Base-by-base conservation (phyloP, 2,888 invertebrate species). In the Trissolcus japonicus region DNA sequence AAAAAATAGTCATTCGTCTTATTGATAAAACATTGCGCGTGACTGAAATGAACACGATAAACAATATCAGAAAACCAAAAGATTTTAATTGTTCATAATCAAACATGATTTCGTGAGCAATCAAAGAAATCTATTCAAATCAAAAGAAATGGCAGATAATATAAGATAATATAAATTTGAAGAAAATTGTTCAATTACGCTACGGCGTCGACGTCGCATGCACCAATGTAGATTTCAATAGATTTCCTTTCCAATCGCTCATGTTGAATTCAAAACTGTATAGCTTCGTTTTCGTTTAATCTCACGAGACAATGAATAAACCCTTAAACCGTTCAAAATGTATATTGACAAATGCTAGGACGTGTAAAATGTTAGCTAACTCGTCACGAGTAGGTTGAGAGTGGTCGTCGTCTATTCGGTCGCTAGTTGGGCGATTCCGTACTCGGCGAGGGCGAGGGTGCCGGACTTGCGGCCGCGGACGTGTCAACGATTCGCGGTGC, bases 371-470 rank as follows among this genome's bases (percentile, higher is more conserved):
- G 61, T 72, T 55, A 25, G 54, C 55, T 66, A 6, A 13, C 21
- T 63, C 51, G 16, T 40, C 51, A 54, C 41, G 69, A 46, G 54
- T 9, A 16, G n/a, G 50, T 41, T 40, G 56, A 43, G 65, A 55
- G 35, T 59, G 61, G 66, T 60, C 50, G 55, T 59, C 60, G 61
- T n/a, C n/a, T n/a, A n/a, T n/a, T n/a, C 69, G 51, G 74, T 80
- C 79, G 83, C 82, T 86, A 86, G 81, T 87, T 84, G 11, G 83
- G 78, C 80, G 83, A 80, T 59, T 85, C 86, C 55, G 83, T 76
- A 78, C 81, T 84, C 19, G 86, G 83, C 50, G 86, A 83, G 63
- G 86, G 85, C 74, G 87, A 86, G 19, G 87, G 82, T 62, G 83
- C 80, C 25, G 87, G 84, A 66, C 82, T 85, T 21, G 80, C 79